Conservation (phyloP, 2,113 vertebrate genomes). For the Excalfactoria chinensis region DNA sequence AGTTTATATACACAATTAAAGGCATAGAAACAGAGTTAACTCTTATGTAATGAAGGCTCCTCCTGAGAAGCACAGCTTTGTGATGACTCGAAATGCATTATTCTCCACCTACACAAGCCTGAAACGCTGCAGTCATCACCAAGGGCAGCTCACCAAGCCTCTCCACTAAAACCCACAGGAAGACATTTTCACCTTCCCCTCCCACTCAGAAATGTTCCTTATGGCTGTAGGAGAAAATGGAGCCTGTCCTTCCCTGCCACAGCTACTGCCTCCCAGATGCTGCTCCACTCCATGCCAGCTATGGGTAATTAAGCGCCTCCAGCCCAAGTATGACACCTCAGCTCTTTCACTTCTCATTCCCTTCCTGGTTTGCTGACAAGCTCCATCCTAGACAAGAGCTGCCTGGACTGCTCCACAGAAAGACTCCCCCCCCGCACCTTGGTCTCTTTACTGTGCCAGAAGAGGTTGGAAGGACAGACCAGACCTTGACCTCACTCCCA, state of each 20-base stretch:
- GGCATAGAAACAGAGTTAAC: slow-evolving; percentile 18
- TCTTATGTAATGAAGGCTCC: slow-evolving; percentile 4
- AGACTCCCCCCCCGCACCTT: background rate
- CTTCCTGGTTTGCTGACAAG: background rate
- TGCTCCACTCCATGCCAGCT: background rate
- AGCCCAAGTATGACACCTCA: background rate
- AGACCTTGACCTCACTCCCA: background rate
- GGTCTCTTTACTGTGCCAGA: background rate
- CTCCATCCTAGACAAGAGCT: background rate
- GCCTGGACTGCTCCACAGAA: background rate
- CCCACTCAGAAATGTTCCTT: background rate
- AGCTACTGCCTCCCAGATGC: background rate
- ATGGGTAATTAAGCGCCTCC: background rate
- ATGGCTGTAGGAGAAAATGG: background rate
- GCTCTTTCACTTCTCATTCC: background rate
- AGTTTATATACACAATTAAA: background rate
- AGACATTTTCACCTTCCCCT: background rate
- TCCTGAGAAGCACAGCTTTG: background rate
- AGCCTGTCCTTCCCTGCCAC: background rate
- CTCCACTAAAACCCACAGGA: slow-evolving; percentile 2
- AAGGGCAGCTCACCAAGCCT: background rate
- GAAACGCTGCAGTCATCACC: background rate
- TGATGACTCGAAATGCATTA: background rate
- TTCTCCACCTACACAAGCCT: background rate
- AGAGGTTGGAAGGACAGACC: background rate